These are phyloP conservation scores for Notothenia rossii DNA, from an alignment of 2,113 vertebrate species.

Conservation along the genomic window DNA sequence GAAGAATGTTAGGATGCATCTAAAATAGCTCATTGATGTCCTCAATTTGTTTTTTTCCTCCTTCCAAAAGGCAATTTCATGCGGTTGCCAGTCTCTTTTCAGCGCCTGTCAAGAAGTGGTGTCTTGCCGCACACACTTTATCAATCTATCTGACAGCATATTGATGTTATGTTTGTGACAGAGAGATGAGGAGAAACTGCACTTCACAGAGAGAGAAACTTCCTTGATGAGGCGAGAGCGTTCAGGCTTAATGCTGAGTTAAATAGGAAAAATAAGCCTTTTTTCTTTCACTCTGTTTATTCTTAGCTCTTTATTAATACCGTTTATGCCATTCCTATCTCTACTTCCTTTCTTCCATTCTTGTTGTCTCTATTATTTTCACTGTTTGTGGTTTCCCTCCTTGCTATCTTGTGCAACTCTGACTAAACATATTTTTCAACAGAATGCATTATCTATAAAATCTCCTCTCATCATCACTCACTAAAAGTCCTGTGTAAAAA, in stretches of 20 bases:
- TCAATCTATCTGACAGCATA: slow-evolving; percentile 60
- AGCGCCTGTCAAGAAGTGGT: slow-evolving; percentile 35
- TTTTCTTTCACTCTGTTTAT: not conserved
- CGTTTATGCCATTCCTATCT: slow-evolving; percentile 7
- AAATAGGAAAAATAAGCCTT: not conserved
- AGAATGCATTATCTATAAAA: slow-evolving; percentile 15
- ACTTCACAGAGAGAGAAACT: slow-evolving; percentile 54
- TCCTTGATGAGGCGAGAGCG: slow-evolving; percentile 37
- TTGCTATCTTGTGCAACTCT: slow-evolving; percentile 10
- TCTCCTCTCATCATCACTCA: slow-evolving; percentile 5
- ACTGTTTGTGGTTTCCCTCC: slow-evolving; percentile 8
- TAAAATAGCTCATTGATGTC: slow-evolving; percentile 25
- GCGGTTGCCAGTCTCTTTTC: slow-evolving; percentile 51
- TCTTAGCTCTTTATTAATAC: not conserved
- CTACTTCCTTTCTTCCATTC: not conserved
- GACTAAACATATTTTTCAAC: not conserved
- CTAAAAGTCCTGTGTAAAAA: too few relatives aligned
- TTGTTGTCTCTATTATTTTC: not conserved
- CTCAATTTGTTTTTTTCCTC: not conserved
- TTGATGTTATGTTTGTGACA: slow-evolving; percentile 59
- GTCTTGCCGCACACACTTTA: slow-evolving; percentile 50
- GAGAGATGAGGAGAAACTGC: slow-evolving; percentile 23
- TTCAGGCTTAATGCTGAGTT: slow-evolving; percentile 33
- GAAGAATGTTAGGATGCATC: slow-evolving; percentile 4
- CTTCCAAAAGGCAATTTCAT: slow-evolving; percentile 27